Conservation (phyloP, 2,113 vertebrate species). For the Myrmecophaga tridactyla region DNA sequence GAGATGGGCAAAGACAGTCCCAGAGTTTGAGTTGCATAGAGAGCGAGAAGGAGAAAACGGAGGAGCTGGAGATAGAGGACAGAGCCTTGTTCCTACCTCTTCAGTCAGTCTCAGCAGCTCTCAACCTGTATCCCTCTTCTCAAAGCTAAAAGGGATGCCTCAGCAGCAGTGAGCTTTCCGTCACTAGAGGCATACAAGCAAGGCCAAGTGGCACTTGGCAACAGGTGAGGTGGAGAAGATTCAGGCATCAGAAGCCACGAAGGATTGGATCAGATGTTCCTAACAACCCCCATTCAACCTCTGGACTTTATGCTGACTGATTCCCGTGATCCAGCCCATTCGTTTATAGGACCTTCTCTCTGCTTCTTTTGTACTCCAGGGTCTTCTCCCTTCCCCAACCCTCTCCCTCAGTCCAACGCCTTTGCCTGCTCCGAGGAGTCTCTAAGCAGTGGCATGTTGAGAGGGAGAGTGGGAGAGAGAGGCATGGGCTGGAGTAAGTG, state of each 20-base stretch:
- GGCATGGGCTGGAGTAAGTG: not conserved
- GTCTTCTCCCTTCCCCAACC: not conserved
- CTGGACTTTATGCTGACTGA: not conserved
- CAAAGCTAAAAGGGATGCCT: fast-evolving
- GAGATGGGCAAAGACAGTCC: not conserved
- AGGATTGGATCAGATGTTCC: not conserved
- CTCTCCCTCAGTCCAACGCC: not conserved
- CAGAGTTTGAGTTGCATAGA: not conserved
- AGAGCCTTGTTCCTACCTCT: not conserved
- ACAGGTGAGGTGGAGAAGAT: not conserved
- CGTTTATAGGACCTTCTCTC: too few relatives aligned
- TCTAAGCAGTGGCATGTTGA: not conserved
- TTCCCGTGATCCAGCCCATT: not conserved
- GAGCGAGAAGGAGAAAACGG: not conserved
- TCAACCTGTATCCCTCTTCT: not conserved
- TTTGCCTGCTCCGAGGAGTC: not conserved
- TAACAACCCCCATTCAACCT: not conserved
- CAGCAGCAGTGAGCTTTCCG: not conserved
- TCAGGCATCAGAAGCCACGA: not conserved
- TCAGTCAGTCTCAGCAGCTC: fast-evolving
- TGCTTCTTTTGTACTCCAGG: not conserved
- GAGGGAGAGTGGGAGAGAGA: not conserved
- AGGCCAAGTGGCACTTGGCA: not conserved
- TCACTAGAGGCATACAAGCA: not conserved
- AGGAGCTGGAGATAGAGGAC: not conserved